Evolutionary conservation across 2,797 vertebrate species (phyloP), one percentile per base, ranked within the genome.

Genomic region (Bufotes viridis): DNA sequence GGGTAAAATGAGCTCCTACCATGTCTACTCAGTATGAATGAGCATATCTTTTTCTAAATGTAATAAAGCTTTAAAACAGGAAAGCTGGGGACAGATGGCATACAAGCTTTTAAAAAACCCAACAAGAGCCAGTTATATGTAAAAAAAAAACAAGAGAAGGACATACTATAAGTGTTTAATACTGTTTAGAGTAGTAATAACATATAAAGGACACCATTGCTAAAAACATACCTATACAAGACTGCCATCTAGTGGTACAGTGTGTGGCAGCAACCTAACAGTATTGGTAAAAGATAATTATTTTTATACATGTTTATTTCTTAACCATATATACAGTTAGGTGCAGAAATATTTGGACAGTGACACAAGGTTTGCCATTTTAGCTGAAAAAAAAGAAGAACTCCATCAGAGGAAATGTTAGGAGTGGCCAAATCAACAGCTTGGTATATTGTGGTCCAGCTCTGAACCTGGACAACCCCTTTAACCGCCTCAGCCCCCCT

Each of bases 231-330:
- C 42, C 29, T 81, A 65, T 81, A 22, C 60, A 49, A 81, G 20
- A 49, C 60, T 81, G 79, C 79, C 79, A 81, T 65, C 79, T 65
- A 49, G 60, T 63, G 79, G 79, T 60, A 11, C 22, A 18, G 15
- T 2, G 60, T 58, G 3, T 34, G 7, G 7, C 1, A 2, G 55
- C 5, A 42, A 61, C 57, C 26, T 49, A 49, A 9, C 7, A 22
- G 8, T 49, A 5, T 8, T 17, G 15, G 34, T 7, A 8, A 72
- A 15, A 14, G 14, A 26, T 26, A 13, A 15, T 34, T 2, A 34
- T 69, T 13, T 69, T 13, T 69, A 55, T 4, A 11, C 42, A 42
- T 5, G 4, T 42, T 7, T 42, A 42, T 7, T 42, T 42, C 42
- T 42, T 42, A 42, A 42, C 42, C 42, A 42, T 42, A 42, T 42